Evolutionary conservation across 2,113 vertebrate species (phyloP), one percentile per base, ranked within the genome.

Genomic region (Craseonycteris thonglongyai): DNA sequence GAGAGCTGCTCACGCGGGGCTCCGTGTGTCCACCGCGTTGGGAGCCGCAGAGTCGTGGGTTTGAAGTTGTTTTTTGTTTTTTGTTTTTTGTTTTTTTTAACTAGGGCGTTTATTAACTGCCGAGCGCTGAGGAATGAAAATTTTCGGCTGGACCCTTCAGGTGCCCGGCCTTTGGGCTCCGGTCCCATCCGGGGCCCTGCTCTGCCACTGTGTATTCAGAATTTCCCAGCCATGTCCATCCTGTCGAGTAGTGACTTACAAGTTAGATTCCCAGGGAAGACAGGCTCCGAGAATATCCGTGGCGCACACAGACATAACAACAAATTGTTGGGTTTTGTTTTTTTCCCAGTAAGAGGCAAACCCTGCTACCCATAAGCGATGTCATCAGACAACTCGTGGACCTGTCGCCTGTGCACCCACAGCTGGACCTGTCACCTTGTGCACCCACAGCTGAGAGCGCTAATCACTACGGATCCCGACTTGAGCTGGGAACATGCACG

Each of bases 211-310:
- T 33, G 58, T 38, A 49, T 56, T 35, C 90, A 89, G 54, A 84
- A 75, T 94, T 93, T 89, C 96, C 68, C 56, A 86, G 40, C 96
- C 65, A 92, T 54, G 72, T 96, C 71, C 66, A 22, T 45, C 28
- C 87, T 92, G 91, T 92, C 58, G 93, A 96, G 94, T 92, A 96
- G 95, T 97, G 97, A 97, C 95, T 97, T 97, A 96, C 93, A 96
- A 98, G 97, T 97, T 59, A 95, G 91, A 89, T 88, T 95, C 94
- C 93, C 96, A 83, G 93, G 96, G 85, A 97, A 88, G 90, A 95
- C 94, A 40, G 19, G 45, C 75, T 76, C 78, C 72, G 75, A 97
- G 90, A 54, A 95, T 26, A 66, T 83, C 47, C 66, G 89, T 18
- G 66, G 72, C 80, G 72, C 65, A 95, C 94, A 90, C 51, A 2